Evolutionary conservation across 2,888 invertebrate species (phyloP), one percentile per base, ranked within the genome.

Genomic region (Pterostichus niger): DNA sequence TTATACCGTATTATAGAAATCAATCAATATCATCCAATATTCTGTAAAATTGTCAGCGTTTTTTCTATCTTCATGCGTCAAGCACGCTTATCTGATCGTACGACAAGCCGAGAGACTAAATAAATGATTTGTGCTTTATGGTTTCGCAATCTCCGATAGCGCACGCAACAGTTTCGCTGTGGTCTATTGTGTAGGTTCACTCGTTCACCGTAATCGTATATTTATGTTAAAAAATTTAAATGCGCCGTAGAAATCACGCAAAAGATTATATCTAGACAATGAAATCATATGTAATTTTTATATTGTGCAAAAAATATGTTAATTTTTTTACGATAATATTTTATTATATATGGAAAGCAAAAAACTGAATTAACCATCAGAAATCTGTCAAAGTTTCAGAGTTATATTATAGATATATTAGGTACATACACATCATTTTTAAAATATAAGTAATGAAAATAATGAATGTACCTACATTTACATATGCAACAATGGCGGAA

Each of bases 181-280:
- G 24, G 17, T 73, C 9, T 11, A 24, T 17, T 44, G 46, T 73
- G 40, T 6, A 24, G 46, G 75, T 64, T 64, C n/a, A 40, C 64
- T n/a, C 64, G 64, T 75, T 75, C 76, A 33, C 11, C 15, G 13
- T 76, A 76, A 76, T 76, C 76, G 76, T 54, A 49, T 76, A 76
- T 76, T 76, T 76, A 76, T 76, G 76, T 76, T 76, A 76, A 76
- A 76, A 75, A 54, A 76, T 76, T 76, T 76, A 56, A 76, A 76
- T 76, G 76, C 35, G 13, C 54, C 13, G 10, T 40, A 10, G 56
- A 40, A 56, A 76, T 76, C 76, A 76, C 76, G 76, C 76, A 76
- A 75, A 76, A 35, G 76, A 76, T 76, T 33, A 56, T 76, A 76
- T 76, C 76, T 76, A 64, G 13, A 35, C 75, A 73, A 52, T 54